Base-by-base conservation (phyloP, 2,888 invertebrate species). In the Ommatoiulus sabulosus region DNA sequence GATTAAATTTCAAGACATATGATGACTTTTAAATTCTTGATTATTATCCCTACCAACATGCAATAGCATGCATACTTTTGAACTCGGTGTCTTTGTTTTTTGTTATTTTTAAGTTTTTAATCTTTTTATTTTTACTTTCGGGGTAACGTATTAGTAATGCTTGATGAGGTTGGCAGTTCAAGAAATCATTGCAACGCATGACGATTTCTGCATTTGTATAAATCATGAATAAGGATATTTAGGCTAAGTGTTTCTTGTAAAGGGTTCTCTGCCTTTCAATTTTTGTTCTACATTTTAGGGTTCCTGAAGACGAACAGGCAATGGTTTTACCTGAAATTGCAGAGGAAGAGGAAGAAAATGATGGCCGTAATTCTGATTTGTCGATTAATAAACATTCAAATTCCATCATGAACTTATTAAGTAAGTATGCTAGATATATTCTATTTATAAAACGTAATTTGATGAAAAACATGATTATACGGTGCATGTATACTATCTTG, bases 291-390 rank as follows among this genome's bases (percentile, higher is more conserved):
- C 6, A 44, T 88, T 63, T 44, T 91, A 94, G 94, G 90, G 94
- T 94, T 44, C 94, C 94, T 1, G 94, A 94, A 90, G 93, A 93
- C 72, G 93, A 94, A 90, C 94, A 94, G 90, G 93, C 93, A 63
- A 93, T 94, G 93, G 94, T 94, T 90, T 91, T 94, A 52, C 94
- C 94, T 0, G 94, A 94, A 90, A 94, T 94, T 88, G 91, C 92
- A 17, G 94, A 94, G 90, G 94, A 94, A 90, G 93, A 93, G 85
- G 93, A 93, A 43, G 93, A 93, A 44, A 92, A 90, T 89, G 15
- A 90, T 88, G 89, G 89, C 44, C 84, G 86, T 46, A 63, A 84
- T 20, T 72, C 88, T 24, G 87, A 89, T 35, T 24, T 88, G 17
- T 84, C 89, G 24, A 24, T 84, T 24, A 90, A 88, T 48, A 89